Evolutionary conservation across 2,113 vertebrate genomes (phyloP).

Genomic region (Ramphastos sulfuratus): DNA sequence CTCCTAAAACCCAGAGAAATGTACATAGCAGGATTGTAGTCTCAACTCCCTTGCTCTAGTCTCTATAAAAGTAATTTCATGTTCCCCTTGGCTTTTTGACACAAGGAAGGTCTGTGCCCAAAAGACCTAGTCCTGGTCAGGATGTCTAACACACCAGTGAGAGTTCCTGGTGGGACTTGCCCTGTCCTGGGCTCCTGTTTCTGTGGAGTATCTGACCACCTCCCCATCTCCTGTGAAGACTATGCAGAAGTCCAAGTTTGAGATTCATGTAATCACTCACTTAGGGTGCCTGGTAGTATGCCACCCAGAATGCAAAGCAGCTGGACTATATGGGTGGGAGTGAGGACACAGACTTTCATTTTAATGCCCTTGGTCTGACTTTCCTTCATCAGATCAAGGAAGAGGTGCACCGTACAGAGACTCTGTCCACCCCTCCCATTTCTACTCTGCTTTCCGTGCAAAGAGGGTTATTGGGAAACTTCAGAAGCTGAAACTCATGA

Average conservation of each 20-base stretch:
- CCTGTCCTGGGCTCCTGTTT: not conserved
- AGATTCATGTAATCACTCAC: accelerated
- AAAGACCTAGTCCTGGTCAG: not conserved
- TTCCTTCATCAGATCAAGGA: not conserved
- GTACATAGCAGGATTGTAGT: not conserved
- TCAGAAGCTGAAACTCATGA: conserved; percentile 9
- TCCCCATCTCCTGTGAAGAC: not conserved
- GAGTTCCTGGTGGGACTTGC: accelerated
- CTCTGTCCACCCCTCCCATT: not conserved
- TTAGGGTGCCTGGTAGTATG: not conserved
- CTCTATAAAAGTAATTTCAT: not conserved
- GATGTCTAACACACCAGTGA: accelerated
- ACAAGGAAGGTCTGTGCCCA: not conserved
- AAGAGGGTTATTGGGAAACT: not conserved
- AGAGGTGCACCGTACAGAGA: not conserved
- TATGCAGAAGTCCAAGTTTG: not conserved
- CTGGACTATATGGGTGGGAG: not conserved
- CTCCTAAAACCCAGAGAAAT: not conserved
- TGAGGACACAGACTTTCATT: not conserved
- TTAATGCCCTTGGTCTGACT: not conserved
- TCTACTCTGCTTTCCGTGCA: not conserved
- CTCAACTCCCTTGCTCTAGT: not conserved
- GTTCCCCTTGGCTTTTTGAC: not conserved
- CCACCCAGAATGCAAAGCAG: not conserved
- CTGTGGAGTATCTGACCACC: not conserved